Evolutionary conservation across 2,113 vertebrate species (phyloP).

Genomic region (Benitochromis conjunctus): DNA sequence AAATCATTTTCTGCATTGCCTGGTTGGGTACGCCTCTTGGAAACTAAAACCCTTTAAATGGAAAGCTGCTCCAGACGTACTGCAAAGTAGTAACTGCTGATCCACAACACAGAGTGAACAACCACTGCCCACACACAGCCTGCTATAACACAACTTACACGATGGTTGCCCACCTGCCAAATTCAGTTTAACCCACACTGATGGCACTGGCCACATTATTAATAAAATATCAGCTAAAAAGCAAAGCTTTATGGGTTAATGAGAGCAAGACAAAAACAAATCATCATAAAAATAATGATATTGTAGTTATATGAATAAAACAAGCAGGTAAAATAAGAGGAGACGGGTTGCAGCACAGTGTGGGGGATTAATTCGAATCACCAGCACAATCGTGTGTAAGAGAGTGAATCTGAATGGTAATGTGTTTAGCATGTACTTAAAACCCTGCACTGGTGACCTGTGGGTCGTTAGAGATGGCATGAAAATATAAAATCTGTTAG

Average conservation of each 20-base stretch:
- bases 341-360: not conserved
- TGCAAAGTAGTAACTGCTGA: not conserved
- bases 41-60: not conserved
- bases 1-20: not conserved
- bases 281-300: not conserved
- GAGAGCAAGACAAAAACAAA: fast-evolving
- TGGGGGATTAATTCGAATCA: not conserved
- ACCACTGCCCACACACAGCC: not conserved
- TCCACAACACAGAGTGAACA: not conserved
- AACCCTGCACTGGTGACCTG: not conserved
- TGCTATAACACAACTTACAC: not conserved
- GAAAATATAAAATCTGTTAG: fast-evolving
- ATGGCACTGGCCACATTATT: fast-evolving
- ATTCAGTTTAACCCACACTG: not conserved
- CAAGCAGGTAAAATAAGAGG: not conserved
- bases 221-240: not conserved
- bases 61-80: not conserved
- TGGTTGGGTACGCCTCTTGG: not conserved
- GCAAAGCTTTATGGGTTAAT: not conserved
- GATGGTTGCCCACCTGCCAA: not conserved
- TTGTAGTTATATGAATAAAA: not conserved
- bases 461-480: not conserved
- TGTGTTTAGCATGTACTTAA: not conserved
- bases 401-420: not conserved
- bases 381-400: not conserved